These are phyloP conservation scores for Phainopepla nitens DNA, from an alignment of 2,113 vertebrate species.

Conservation along the genomic window DNA sequence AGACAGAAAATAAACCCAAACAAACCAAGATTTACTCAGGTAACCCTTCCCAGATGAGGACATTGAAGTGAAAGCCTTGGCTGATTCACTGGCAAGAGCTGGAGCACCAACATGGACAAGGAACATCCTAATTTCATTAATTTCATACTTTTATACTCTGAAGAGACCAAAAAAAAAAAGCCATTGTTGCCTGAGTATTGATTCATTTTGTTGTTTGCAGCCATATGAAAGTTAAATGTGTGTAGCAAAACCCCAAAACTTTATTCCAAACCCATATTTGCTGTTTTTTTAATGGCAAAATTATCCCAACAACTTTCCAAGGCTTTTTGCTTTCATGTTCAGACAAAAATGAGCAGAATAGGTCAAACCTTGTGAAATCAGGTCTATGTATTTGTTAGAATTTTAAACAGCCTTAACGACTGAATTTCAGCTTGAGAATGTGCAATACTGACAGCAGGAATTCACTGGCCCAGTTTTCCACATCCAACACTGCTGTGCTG, in stretches of 20 bases:
- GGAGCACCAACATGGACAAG: background rate
- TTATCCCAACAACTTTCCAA: background rate
- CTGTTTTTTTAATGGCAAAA: background rate
- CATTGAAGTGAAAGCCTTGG: background rate
- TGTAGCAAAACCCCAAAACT: fast-evolving
- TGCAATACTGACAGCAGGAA: background rate
- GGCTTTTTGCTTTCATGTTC: background rate
- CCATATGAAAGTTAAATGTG: background rate
- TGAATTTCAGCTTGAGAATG: background rate
- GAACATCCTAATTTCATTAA: background rate
- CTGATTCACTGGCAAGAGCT: background rate
- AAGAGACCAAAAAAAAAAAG: too few species aligned
- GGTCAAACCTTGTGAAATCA: background rate
- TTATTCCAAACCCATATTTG: background rate
- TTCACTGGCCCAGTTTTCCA: fast-evolving
- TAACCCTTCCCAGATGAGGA: too few species aligned
- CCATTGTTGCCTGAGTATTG: background rate
- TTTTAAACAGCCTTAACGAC: background rate
- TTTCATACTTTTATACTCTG: background rate
- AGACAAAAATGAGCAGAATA: background rate
- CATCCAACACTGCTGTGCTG: background rate
- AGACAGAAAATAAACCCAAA: background rate
- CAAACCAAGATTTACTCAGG: background rate
- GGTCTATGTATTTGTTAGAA: fast-evolving
- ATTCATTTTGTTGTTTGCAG: background rate